Conservation (phyloP, 2,888 invertebrate genomes). For the Harpalus rufipes region DNA sequence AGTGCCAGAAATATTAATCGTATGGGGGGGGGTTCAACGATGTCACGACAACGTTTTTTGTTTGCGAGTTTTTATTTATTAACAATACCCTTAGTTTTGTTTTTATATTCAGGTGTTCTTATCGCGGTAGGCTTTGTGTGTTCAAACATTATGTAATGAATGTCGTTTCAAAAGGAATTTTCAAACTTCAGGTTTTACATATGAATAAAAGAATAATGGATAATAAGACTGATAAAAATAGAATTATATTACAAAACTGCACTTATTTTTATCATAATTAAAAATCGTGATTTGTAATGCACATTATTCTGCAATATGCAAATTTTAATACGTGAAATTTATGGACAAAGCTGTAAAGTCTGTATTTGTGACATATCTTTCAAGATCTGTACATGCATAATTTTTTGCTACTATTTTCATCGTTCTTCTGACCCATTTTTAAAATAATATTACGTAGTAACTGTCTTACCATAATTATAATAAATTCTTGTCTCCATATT, state of each 20-base stretch:
- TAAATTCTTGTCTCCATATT: not conserved
- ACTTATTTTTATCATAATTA: constrained; percentile 1
- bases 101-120: constrained; percentile 33
- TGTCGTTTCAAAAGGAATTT: constrained; percentile 7
- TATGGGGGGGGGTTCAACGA: not conserved
- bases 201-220: constrained; percentile 5
- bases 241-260: not conserved
- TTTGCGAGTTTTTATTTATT: constrained; percentile 36
- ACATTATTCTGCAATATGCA: not conserved
- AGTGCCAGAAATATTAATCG: constrained; percentile 30
- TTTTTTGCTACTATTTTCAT: not conserved
- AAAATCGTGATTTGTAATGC: not conserved
- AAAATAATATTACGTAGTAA: not conserved
- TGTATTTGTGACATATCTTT: not conserved
- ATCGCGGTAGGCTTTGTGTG: constrained; percentile 15
- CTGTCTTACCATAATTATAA: not conserved
- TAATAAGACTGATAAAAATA: constrained; percentile 11
- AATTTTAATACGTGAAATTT: not conserved
- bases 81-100: constrained; percentile 18
- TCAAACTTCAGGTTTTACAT: constrained; percentile 3
- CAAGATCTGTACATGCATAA: not conserved
- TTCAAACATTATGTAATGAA: constrained; percentile 20
- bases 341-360: not conserved
- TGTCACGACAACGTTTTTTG: constrained; percentile 26
- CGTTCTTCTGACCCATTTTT: not conserved